These are phyloP conservation scores for Pollicipes pollicipes DNA, from an alignment of 1,140 invertebrate species.

Conservation along the genomic window DNA sequence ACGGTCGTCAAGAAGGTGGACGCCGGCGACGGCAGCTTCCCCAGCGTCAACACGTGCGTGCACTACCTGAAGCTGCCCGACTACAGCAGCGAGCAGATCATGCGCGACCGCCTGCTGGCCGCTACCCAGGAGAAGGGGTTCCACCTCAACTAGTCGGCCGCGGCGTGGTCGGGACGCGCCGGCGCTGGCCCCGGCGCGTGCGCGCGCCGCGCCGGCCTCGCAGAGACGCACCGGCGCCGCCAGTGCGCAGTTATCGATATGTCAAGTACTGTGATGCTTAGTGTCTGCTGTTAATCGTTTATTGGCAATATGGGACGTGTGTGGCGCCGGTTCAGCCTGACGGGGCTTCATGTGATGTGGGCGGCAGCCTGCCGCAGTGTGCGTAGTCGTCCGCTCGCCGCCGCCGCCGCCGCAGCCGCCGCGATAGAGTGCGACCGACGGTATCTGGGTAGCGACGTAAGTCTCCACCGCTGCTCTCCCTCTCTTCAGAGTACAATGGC, in stretches of 20 bases:
- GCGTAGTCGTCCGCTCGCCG: no score
- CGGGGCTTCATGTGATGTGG: no score
- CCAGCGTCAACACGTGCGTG: conserved; percentile 98
- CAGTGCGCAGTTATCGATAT: conserved; percentile 10
- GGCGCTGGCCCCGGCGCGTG: no score
- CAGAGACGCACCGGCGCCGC: no score
- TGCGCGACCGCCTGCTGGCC: conserved; percentile 78
- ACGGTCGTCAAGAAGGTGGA: conserved; percentile 91
- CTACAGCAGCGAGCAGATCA: conserved; percentile 88
- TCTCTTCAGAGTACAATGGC: no score
- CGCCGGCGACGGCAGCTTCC: conserved; percentile 86
- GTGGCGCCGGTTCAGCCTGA: no score
- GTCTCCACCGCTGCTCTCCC: no score
- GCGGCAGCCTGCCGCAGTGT: no score
- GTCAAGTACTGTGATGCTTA: not conserved
- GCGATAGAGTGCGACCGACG: no score
- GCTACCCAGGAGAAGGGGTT: conserved; percentile 97
- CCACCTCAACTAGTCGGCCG: conserved; percentile 65
- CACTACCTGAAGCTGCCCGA: conserved; percentile 98
- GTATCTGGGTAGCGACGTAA: no score
- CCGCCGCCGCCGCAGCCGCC: no score
- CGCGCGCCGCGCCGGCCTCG: conserved; percentile 7
- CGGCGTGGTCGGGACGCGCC: no score
- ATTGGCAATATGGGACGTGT: conserved; percentile 15
- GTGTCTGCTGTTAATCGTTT: conserved; percentile 5